Evolutionary conservation across 2,113 vertebrate species (phyloP).

Genomic region (Marmota flaviventris): DNA sequence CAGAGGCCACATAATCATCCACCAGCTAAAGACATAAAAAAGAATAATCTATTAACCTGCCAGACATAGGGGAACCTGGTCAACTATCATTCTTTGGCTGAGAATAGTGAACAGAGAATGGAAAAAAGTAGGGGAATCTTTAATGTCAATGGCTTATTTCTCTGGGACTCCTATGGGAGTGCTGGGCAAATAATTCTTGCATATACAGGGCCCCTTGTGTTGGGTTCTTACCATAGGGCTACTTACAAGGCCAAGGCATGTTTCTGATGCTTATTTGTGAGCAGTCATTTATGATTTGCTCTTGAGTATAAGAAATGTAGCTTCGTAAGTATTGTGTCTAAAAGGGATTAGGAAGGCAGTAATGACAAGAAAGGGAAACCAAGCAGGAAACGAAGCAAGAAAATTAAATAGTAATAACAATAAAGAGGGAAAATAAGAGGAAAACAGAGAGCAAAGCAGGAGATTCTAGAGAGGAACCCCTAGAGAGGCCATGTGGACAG

Average conservation of each 20-base stretch:
- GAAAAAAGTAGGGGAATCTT: not conserved
- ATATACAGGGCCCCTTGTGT: not conserved
- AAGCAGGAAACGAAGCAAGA: conserved; percentile 36
- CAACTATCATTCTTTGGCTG: conserved; percentile 24
- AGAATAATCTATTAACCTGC: conserved; percentile 39
- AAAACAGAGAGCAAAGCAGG: conserved; percentile 30
- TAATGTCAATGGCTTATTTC: not conserved
- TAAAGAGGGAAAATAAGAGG: not conserved
- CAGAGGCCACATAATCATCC: conserved; percentile 82
- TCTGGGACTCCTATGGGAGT: not conserved
- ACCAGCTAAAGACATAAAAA: conserved; percentile 77
- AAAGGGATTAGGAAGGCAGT: conserved; percentile 30
- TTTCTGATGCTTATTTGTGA: conserved; percentile 8
- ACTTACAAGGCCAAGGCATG: not conserved
- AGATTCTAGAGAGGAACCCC: not conserved
- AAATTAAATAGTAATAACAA: conserved; percentile 8
- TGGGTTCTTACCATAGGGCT: not conserved
- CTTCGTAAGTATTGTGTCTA: conserved; percentile 53
- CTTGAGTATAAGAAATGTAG: conserved; percentile 51
- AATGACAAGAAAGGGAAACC: conserved; percentile 48
- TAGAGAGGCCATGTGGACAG: not conserved
- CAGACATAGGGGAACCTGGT: not conserved
- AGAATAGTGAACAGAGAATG: not conserved
- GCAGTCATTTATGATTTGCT: conserved; percentile 38
- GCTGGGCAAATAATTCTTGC: not conserved